Percentiles rank a stretch among this genome's conserved stretches.
phyloP scores from a whole-genome alignment of 2,797 vertebrate species.

The Adelosebastes latens region DNA sequence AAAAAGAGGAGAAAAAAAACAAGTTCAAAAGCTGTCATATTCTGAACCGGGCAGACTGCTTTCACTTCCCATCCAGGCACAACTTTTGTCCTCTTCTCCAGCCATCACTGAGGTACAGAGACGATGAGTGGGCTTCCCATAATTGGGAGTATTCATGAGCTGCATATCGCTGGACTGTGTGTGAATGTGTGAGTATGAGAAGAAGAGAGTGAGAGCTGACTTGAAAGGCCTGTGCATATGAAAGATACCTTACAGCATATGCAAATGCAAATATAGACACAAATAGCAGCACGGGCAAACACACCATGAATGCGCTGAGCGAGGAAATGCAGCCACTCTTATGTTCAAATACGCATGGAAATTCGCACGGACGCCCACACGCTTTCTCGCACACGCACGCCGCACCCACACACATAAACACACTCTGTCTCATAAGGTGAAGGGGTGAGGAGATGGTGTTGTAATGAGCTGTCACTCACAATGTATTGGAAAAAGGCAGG shows the following conservation, averaged over 20 bases:
- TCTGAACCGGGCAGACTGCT: constrained; percentile 37
- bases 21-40: constrained; percentile 72
- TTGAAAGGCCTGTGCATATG: constrained; percentile 61
- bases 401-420: background rate
- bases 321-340: constrained; percentile 35
- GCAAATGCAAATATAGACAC: constrained; percentile 73
- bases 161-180: constrained; percentile 46
- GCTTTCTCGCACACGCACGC: background rate
- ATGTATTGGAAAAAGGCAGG: constrained; percentile 37
- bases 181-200: constrained; percentile 18
- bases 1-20: constrained; percentile 66
- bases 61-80: constrained; percentile 35
- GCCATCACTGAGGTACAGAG: constrained; percentile 44
- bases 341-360: constrained; percentile 9
- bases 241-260: constrained; percentile 71
- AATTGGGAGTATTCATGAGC: constrained; percentile 72
- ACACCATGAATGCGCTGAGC: constrained; percentile 10
- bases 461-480: constrained; percentile 71
- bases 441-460: constrained; percentile 45
- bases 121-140: constrained; percentile 57
- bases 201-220: constrained; percentile 55
- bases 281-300: constrained; percentile 61
- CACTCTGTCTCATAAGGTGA: constrained; percentile 45
- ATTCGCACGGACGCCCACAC: background rate
- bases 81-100: constrained; percentile 56